A percentile compares a stretch with the other conserved stretches of the same genome.
Conservation (phyloP, 2,797 vertebrate species). For the Sebastes paucispinis region DNA sequence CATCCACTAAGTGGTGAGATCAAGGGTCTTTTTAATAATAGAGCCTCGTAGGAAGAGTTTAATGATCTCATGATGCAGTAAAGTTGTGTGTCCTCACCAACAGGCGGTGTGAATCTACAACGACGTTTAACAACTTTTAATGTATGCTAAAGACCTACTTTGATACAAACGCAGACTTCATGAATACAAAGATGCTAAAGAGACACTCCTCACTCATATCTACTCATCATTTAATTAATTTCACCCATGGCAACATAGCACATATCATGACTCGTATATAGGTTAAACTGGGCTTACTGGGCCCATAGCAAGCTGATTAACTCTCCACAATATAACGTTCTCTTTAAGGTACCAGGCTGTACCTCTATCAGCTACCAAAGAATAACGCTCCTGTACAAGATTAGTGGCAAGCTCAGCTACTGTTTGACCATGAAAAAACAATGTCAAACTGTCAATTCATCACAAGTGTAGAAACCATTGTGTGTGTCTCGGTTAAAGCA, state of each 20-base stretch:
- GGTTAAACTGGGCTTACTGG: too few species aligned
- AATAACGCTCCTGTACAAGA: neutral
- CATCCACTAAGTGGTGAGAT: slow-evolving; percentile 38
- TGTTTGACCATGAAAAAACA: neutral
- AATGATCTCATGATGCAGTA: slow-evolving; percentile 6
- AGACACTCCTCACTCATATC: neutral
- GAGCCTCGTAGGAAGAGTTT: slow-evolving; percentile 4
- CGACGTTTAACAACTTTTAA: neutral
- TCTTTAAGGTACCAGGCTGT: too few species aligned
- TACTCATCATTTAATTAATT: neutral
- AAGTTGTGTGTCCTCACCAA: neutral
- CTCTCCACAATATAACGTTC: too few species aligned
- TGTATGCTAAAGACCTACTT: neutral
- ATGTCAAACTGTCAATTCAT: neutral
- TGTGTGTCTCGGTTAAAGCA: neutral
- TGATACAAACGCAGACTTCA: neutral
- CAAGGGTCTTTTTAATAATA: slow-evolving; percentile 34
- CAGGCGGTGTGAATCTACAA: neutral
- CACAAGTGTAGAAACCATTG: neutral
- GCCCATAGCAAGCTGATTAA: too few species aligned
- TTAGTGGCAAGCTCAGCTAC: neutral
- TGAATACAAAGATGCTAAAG: neutral
- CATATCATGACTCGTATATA: too few species aligned
- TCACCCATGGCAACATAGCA: neutral
- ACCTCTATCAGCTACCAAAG: neutral